These are phyloP conservation scores for Allolobophora icterica DNA, from an alignment of 2,888 invertebrate genomes.

Conservation along the genomic window DNA sequence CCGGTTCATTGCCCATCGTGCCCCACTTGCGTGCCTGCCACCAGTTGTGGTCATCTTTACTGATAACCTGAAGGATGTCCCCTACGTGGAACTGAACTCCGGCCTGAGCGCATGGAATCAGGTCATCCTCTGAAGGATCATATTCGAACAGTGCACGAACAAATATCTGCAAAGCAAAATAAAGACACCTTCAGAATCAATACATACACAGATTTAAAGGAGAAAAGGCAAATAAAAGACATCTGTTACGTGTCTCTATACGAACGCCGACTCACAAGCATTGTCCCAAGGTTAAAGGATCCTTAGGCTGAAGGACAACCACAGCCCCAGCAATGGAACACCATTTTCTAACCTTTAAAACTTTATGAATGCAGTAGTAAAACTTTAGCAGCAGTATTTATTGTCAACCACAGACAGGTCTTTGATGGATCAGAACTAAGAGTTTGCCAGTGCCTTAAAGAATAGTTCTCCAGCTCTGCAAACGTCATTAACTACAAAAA, in stretches of 20 bases:
- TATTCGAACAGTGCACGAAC: conserved; percentile 98
- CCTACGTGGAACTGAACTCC: conserved; percentile 95
- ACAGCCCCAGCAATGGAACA: too few species aligned
- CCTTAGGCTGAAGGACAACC: too few species aligned
- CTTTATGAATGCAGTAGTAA: too few species aligned
- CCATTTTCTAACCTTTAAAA: too few species aligned
- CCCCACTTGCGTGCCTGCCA: conserved; percentile 77
- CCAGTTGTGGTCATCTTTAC: conserved; percentile 99
- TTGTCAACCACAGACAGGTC: too few species aligned
- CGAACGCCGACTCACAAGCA: too few species aligned
- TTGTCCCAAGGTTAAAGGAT: too few species aligned
- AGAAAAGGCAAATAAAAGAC: background rate
- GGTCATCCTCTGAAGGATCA: conserved; percentile 93
- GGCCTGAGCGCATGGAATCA: conserved; percentile 98
- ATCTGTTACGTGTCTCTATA: background rate
- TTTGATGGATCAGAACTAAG: too few species aligned
- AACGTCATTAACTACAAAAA: too few species aligned
- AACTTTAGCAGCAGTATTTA: too few species aligned
- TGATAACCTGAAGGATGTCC: conserved; percentile 86
- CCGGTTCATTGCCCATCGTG: conserved; percentile 74
- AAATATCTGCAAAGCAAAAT: conserved; percentile 80
- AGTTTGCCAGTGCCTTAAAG: too few species aligned
- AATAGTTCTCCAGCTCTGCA: too few species aligned
- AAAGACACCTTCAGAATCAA: background rate
- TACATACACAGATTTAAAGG: background rate